These are phyloP conservation scores for Takifugu rubripes DNA, from an alignment of 2,797 vertebrate genomes.

Conservation along the genomic window DNA sequence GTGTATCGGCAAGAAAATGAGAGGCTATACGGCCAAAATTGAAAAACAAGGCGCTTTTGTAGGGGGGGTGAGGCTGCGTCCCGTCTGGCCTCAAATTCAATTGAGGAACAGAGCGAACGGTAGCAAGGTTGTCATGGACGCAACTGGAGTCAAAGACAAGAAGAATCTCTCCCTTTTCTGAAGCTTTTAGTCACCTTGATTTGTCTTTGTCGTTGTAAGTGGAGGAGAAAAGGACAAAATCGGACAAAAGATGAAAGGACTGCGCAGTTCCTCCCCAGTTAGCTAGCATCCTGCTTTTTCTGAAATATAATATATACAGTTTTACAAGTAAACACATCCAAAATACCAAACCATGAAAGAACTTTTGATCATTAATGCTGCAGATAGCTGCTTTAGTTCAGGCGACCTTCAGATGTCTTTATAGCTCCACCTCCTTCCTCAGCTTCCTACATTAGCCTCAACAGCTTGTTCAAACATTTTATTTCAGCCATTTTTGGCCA, in stretches of 20 bases:
- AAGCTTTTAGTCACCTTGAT: constrained; percentile 57
- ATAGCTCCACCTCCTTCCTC: too few species aligned
- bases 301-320: too few species aligned
- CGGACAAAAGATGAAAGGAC: constrained; percentile 7
- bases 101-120: constrained; percentile 48
- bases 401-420: too few species aligned
- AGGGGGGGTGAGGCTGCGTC: constrained; percentile 23
- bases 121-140: constrained; percentile 36
- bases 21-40: constrained; percentile 47
- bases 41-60: constrained; percentile 39
- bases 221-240: background rate
- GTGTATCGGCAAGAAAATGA: constrained; percentile 17
- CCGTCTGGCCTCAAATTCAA: constrained; percentile 41
- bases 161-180: constrained; percentile 32
- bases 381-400: too few species aligned
- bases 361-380: too few species aligned
- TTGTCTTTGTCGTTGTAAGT: constrained; percentile 34
- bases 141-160: constrained; percentile 1
- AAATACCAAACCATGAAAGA: too few species aligned
- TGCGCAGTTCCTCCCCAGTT: too few species aligned
- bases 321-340: too few species aligned
- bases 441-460: too few species aligned
- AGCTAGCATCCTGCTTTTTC: too few species aligned
- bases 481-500: too few species aligned
- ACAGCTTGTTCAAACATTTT: too few species aligned